These are phyloP conservation scores for Rhinichthys osculus DNA, from an alignment of 2,797 vertebrate genomes.

Conservation along the genomic window DNA sequence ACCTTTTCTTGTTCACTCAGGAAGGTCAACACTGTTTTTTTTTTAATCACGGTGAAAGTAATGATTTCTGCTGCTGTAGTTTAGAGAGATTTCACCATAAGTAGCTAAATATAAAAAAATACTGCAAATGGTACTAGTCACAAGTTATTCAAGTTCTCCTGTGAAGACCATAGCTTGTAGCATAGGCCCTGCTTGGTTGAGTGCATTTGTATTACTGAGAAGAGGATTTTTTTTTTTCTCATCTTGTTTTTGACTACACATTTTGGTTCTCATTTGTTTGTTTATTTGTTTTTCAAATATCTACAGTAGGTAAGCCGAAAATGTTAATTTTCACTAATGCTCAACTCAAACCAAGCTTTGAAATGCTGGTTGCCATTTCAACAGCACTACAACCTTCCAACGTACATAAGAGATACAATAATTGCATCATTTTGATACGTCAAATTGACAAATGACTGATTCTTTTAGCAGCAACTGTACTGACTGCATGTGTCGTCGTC, in stretches of 20 bases:
- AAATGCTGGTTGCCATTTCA: constrained; percentile 64
- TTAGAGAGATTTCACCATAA: constrained; percentile 39
- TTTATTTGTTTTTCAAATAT: background rate
- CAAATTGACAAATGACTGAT: constrained; percentile 42
- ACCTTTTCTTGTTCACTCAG: constrained; percentile 78
- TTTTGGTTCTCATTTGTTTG: constrained; percentile 59
- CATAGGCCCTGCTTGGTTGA: constrained; percentile 82
- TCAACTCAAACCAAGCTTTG: constrained; percentile 39
- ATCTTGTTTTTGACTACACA: constrained; percentile 58
- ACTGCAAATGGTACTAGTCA: constrained; percentile 83
- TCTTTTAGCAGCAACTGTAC: constrained; percentile 54
- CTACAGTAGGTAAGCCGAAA: background rate
- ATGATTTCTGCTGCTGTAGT: constrained; percentile 87
- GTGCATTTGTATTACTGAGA: constrained; percentile 86
- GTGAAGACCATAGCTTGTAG: constrained; percentile 76
- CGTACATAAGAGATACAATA: constrained; percentile 27
- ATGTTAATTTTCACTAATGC: constrained; percentile 24
- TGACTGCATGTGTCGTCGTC: constrained; percentile 51
- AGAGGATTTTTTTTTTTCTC: constrained; percentile 67
- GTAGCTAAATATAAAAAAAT: constrained; percentile 52
- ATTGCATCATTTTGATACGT: constrained; percentile 30
- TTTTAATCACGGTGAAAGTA: constrained; percentile 80
- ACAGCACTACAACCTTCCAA: constrained; percentile 48
- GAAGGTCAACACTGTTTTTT: constrained; percentile 87
- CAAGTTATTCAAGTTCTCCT: constrained; percentile 71